Percentiles rank a stretch among this genome's conserved stretches.
Conservation (phyloP, 1,140 invertebrate species). For the Popillia japonica region DNA sequence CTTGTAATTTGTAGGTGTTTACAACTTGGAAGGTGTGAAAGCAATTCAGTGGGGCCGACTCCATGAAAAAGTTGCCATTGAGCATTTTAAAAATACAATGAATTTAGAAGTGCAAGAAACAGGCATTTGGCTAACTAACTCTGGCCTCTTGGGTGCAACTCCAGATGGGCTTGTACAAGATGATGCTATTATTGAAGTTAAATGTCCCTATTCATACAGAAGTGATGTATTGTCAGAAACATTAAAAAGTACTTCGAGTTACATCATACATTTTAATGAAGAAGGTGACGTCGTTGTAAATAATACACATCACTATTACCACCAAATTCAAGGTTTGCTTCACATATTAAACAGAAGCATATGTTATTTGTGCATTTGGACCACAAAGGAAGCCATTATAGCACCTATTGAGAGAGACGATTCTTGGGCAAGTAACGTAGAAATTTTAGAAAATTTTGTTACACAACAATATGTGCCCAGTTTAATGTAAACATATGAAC, state of each 20-base stretch:
- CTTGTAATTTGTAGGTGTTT: not conserved
- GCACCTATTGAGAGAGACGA: conserved; percentile 1
- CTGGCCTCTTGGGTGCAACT: conserved; percentile 28
- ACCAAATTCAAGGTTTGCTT: not conserved
- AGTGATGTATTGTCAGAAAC: not conserved
- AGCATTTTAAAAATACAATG: not conserved
- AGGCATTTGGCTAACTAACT: conserved; percentile 32
- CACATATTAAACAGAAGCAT: not conserved
- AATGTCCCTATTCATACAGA: conserved; percentile 33
- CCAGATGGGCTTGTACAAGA: conserved; percentile 17
- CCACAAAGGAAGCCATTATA: not conserved
- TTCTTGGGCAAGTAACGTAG: not conserved
- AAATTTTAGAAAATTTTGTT: conserved; percentile 29
- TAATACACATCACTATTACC: not conserved
- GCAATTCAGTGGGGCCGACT: conserved; percentile 38
- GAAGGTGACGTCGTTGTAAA: not conserved
- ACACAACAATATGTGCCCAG: not conserved
- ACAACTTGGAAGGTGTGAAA: conserved; percentile 38
- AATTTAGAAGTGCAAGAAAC: conserved; percentile 17
- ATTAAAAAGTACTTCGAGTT: not conserved
- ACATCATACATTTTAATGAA: not conserved
- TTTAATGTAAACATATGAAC: not conserved
- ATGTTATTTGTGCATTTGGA: conserved; percentile 18
- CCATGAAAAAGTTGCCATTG: conserved; percentile 5
- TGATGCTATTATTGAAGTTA: conserved; percentile 37